Evolutionary conservation across 2,888 invertebrate genomes (phyloP).

Genomic region (Gymnosoma rotundatum): DNA sequence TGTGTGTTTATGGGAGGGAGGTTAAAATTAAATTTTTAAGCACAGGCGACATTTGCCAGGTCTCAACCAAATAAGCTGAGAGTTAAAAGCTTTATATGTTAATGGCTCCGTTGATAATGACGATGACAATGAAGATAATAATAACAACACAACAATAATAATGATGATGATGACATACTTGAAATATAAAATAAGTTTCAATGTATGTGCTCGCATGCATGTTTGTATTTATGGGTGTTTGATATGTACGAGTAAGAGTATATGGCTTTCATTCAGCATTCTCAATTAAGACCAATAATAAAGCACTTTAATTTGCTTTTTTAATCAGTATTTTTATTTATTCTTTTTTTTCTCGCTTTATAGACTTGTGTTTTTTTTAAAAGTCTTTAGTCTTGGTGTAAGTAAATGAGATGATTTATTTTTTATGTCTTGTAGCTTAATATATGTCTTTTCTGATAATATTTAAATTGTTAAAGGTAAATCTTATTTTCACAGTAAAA

Average conservation of each 20-base stretch:
- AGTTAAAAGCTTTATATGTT: constrained; percentile 68
- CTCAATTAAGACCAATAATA: constrained; percentile 69
- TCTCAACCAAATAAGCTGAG: constrained; percentile 35
- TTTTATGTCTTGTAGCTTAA: constrained; percentile 28
- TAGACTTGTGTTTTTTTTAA: constrained; percentile 14
- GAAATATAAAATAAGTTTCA: constrained; percentile 47
- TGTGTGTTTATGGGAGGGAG: constrained; percentile 31
- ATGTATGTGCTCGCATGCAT: constrained; percentile 22
- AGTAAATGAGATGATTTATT: constrained; percentile 51
- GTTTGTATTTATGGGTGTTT: not conserved
- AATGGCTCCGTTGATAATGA: constrained; percentile 52
- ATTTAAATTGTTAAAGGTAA: constrained; percentile 48
- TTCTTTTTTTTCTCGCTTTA: constrained; percentile 1
- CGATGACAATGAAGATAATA: constrained; percentile 24
- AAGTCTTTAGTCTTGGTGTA: constrained; percentile 49
- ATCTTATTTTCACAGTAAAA: constrained; percentile 43
- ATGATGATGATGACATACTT: constrained; percentile 63
- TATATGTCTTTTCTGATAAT: constrained; percentile 66
- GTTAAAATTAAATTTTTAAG: constrained; percentile 11
- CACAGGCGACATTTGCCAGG: constrained; percentile 7
- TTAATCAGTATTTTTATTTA: constrained; percentile 39
- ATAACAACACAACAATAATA: constrained; percentile 32
- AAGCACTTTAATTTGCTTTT: constrained; percentile 69
- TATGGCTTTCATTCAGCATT: constrained; percentile 56
- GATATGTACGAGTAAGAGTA: not conserved